phyloP scores from a whole-genome alignment of 2,888 invertebrate species.

The Papilio protenor region DNA sequence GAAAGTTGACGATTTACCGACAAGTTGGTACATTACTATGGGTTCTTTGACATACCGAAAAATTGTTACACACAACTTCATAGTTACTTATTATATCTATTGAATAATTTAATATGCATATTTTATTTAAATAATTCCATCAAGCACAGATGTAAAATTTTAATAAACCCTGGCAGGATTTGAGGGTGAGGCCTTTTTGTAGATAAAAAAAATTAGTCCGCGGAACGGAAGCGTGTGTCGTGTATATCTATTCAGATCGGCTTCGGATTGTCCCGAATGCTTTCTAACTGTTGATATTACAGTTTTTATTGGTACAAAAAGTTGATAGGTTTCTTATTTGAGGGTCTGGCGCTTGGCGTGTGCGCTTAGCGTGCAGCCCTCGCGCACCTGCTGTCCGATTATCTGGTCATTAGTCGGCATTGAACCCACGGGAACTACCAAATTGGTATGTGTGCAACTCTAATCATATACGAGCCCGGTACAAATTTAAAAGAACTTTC shows the following conservation, averaged over 20 bases:
- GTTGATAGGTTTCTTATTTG: slow-evolving; percentile 38
- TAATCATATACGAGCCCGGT: slow-evolving; percentile 49
- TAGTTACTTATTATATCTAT: slow-evolving; percentile 11
- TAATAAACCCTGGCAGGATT: slow-evolving; percentile 24
- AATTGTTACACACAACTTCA: slow-evolving; percentile 16
- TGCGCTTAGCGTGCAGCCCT: slow-evolving; percentile 72
- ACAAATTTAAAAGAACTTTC: slow-evolving; percentile 41
- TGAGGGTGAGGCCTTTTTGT: slow-evolving; percentile 22
- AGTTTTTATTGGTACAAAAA: slow-evolving; percentile 39
- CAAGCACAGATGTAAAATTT: slow-evolving; percentile 29
- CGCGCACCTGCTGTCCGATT: slow-evolving; percentile 76
- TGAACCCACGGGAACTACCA: slow-evolving; percentile 61
- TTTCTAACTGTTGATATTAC: slow-evolving; percentile 37
- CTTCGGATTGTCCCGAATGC: slow-evolving; percentile 48
- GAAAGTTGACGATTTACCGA: slow-evolving; percentile 47
- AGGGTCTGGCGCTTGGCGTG: slow-evolving; percentile 66
- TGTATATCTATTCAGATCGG: slow-evolving; percentile 58
- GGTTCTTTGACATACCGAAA: slow-evolving; percentile 34
- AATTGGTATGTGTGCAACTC: slow-evolving; percentile 63
- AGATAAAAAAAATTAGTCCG: slow-evolving; percentile 48
- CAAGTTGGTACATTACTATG: slow-evolving; percentile 35
- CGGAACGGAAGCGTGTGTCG: slow-evolving; percentile 54
- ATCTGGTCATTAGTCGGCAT: slow-evolving; percentile 73
- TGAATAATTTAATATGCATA: not conserved
- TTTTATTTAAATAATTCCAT: slow-evolving; percentile 20